A percentile compares a stretch with the other conserved stretches of the same genome.
Evolutionary conservation across 2,113 vertebrate species (phyloP).

Genomic region (Rhinichthys klamathensis): DNA sequence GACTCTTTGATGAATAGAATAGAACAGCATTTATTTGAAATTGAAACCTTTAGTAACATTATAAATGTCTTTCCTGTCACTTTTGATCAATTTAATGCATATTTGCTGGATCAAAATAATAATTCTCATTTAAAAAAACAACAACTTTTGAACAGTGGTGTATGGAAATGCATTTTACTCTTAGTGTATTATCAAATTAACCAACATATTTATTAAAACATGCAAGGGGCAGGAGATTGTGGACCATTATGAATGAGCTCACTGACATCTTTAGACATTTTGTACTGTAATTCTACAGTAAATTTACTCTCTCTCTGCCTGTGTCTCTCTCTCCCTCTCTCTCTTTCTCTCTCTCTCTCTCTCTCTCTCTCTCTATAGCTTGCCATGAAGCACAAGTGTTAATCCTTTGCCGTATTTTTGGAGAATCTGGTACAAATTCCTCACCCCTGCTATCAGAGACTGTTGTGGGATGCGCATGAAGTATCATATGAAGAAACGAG

Average conservation of each 20-base stretch:
- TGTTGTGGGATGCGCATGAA: not conserved
- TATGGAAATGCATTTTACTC: not conserved
- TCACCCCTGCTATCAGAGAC: not conserved
- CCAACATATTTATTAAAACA: too few species aligned
- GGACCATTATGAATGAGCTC: not conserved
- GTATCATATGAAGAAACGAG: not conserved
- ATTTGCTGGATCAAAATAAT: not conserved
- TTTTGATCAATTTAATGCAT: not conserved
- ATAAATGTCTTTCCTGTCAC: not conserved
- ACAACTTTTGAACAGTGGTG: not conserved
- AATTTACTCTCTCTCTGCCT: conserved; percentile 54
- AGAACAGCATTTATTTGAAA: too few species aligned
- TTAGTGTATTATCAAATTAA: too few species aligned
- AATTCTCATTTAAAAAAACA: not conserved
- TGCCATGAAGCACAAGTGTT: conserved; percentile 98
- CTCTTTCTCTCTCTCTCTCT: conserved; percentile 57
- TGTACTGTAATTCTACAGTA: not conserved
- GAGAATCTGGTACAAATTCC: conserved; percentile 63
- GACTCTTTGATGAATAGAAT: too few species aligned
- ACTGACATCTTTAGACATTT: not conserved
- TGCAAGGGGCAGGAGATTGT: not conserved
- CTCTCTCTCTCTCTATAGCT: conserved; percentile 80
- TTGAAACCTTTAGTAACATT: not conserved
- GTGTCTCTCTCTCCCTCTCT: conserved; percentile 60
- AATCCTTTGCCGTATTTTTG: conserved; percentile 76